Base-by-base conservation (phyloP, 1,140 invertebrate genomes). In the Melipona quadrifasciata region DNA sequence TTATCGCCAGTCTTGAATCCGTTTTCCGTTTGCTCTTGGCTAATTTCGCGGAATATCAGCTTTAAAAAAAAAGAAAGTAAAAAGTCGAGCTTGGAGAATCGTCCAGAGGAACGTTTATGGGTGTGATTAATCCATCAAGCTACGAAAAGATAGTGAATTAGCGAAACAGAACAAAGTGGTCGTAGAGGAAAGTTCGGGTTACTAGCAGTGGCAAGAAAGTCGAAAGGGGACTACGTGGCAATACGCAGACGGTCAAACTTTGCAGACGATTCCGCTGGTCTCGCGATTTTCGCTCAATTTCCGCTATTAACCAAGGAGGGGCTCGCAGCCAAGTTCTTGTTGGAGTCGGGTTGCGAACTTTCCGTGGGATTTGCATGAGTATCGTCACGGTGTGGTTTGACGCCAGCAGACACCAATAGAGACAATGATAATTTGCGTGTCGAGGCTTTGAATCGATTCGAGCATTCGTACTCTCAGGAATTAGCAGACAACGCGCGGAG, bases 301-400 rank as follows among this genome's bases (percentile, higher is more conserved):
- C 73, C 73, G 73, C 75, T 79, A 79, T 61, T 84, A 84, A 47
- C 73, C 31, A 2, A 11, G 71, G 27, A 47, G 27, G 21, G 64
- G 51, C 53, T 47, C 6, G 65, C 21, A 39, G 82, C 82, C 82
- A 84, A 84, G 67, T 79, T 78, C 53, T 24, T 34, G 31, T 74
- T 31, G 31, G 34, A n/a, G 12, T 39, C 14, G 53, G 58, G 19
- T 78, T 53, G 55, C 31, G 70, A 85, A 85, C 78, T 85, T 85
- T 81, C 70, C 34, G 16, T 10, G 27, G 71, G 68, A 85, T 85
- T 81, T 85, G 71, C 83, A 81, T 75, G 83, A 67, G 61, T 85
- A 81, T 85, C 83, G 61, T 24, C 31, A 61, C 24, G 27, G 16
- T 71, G 78, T 61, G 58, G 83, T 75, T 85, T 65, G 68, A 85